These are phyloP conservation scores for Aldrovandia affinis DNA, from an alignment of 2,797 vertebrate genomes.

Conservation along the genomic window DNA sequence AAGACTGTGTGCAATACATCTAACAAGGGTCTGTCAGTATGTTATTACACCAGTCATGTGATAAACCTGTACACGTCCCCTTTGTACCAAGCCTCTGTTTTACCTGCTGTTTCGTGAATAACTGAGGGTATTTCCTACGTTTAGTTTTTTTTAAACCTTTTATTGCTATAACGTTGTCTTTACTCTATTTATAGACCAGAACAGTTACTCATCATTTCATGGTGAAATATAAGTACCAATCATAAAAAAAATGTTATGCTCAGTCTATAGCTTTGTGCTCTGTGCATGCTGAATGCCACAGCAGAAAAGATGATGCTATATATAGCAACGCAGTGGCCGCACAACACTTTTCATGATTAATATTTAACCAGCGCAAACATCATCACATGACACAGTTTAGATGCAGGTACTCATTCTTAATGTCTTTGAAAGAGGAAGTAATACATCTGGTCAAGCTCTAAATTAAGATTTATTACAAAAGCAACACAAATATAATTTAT, in stretches of 20 bases:
- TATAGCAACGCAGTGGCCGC: conserved; percentile 17
- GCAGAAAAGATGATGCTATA: conserved; percentile 1
- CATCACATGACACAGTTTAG: conserved; percentile 8
- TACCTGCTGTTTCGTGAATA: background rate
- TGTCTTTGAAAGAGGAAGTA: conserved; percentile 8
- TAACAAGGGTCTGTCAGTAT: background rate
- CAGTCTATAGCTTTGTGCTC: background rate
- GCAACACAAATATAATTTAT: conserved; percentile 19
- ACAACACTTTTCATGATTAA: conserved; percentile 18
- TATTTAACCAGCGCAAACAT: conserved; percentile 17
- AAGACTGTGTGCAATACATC: conserved; percentile 1
- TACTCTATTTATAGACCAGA: background rate
- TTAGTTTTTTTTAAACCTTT: background rate
- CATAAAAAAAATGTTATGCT: too few species aligned
- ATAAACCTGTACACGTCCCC: background rate
- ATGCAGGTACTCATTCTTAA: conserved; percentile 2
- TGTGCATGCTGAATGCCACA: background rate
- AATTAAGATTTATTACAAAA: conserved; percentile 18
- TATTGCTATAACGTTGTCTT: background rate
- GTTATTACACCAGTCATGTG: background rate
- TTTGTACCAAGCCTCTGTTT: background rate
- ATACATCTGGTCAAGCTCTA: background rate
- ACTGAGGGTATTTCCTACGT: background rate
- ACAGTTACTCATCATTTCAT: background rate
- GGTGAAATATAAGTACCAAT: too few species aligned